These are phyloP conservation scores for Paramormyrops hopkinsi DNA, from an alignment of 2,797 vertebrate genomes.

Conservation along the genomic window DNA sequence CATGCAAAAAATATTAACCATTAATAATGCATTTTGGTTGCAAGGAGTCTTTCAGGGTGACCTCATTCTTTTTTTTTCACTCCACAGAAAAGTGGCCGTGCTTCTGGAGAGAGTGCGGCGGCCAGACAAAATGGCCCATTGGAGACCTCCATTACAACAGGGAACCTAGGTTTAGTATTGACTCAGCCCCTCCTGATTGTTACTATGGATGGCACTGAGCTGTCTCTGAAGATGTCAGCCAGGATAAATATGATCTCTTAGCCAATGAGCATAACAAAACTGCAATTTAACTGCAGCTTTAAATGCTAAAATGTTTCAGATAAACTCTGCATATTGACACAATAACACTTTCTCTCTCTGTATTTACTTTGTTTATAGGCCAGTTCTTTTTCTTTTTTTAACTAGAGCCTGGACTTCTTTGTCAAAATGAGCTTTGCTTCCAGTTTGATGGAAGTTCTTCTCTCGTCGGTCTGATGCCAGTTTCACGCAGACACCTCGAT, in stretches of 20 bases:
- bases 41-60: background rate
- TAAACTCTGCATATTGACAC: background rate
- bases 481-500: background rate
- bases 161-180: conserved; percentile 16
- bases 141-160: conserved; percentile 2
- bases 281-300: conserved; percentile 20
- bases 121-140: background rate
- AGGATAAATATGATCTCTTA: conserved; percentile 30
- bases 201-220: conserved; percentile 19
- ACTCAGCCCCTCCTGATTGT: conserved; percentile 7
- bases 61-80: background rate
- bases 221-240: conserved; percentile 36
- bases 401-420: conserved; percentile 24
- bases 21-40: background rate
- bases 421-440: background rate
- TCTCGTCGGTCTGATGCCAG: background rate
- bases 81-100: background rate
- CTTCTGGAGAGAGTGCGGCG: background rate
- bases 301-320: conserved; percentile 35
- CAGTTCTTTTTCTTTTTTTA: conserved; percentile 26
- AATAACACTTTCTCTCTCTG: background rate
- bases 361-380: conserved; percentile 11
- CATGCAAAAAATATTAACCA: conserved; percentile 8
- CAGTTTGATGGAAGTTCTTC: background rate
- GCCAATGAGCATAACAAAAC: conserved; percentile 13